These are phyloP conservation scores for Upupa epops DNA, from an alignment of 2,113 vertebrate genomes.

Conservation along the genomic window DNA sequence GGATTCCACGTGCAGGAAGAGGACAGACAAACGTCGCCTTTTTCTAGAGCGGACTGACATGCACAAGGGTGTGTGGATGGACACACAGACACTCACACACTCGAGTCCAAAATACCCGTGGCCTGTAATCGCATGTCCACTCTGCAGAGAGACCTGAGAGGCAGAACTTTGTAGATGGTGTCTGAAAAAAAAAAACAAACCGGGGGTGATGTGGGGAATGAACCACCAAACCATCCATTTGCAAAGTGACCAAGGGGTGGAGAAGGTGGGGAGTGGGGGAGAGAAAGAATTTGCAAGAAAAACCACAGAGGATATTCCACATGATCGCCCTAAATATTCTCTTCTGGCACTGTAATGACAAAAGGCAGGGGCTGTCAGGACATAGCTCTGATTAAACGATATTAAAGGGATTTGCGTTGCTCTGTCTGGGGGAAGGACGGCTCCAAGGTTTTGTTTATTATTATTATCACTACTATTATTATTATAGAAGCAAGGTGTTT, in stretches of 20 bases:
- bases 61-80: background rate
- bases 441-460: background rate
- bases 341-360: background rate
- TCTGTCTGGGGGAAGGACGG: background rate
- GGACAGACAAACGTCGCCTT: conserved; percentile 41
- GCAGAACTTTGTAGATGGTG: background rate
- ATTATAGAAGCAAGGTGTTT: conserved; percentile 18
- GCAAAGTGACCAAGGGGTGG: background rate
- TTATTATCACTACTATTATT: background rate
- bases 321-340: background rate
- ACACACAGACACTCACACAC: background rate
- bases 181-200: background rate
- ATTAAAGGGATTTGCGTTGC: background rate
- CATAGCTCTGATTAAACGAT: background rate
- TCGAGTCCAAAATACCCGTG: background rate
- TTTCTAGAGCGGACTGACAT: background rate
- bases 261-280: background rate
- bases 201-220: background rate
- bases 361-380: background rate
- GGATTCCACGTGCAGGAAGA: conserved; percentile 68
- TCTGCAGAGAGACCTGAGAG: background rate
- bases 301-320: background rate
- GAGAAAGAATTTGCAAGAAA: background rate
- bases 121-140: background rate
- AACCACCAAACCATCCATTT: background rate